A percentile compares a stretch with the other conserved stretches of the same genome.
phyloP scores from a whole-genome alignment of 2,113 vertebrate species.

The Laterallus jamaicensis region DNA sequence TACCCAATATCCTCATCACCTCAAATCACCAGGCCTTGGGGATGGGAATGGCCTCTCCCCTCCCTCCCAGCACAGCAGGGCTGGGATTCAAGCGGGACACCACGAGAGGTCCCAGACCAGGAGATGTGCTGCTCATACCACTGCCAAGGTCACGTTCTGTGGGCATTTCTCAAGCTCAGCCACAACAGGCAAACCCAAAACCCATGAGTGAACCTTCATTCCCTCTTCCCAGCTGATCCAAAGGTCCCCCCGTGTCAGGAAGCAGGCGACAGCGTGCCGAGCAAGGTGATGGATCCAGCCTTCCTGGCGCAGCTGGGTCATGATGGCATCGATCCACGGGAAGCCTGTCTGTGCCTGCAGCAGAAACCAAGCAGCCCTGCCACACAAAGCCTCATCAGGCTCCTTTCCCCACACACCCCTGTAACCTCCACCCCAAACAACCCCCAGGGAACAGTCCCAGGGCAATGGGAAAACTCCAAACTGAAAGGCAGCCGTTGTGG shows the following conservation, averaged over 20 bases:
- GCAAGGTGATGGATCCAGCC: slow-evolving; percentile 97
- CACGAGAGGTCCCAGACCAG: background rate
- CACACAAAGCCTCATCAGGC: slow-evolving; percentile 74
- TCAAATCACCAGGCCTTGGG: background rate
- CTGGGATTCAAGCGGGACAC: accelerated
- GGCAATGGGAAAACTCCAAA: background rate
- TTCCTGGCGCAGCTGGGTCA: slow-evolving; percentile 94
- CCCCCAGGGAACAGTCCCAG: background rate
- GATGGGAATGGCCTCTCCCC: background rate
- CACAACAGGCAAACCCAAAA: background rate
- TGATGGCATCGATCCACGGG: slow-evolving; percentile 96
- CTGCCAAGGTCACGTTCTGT: background rate
- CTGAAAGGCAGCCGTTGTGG: background rate
- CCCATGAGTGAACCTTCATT: slow-evolving; percentile 81
- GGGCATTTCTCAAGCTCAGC: background rate
- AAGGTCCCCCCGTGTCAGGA: slow-evolving; percentile 91
- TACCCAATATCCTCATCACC: background rate
- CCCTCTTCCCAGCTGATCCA: slow-evolving; percentile 98
- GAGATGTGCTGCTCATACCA: background rate
- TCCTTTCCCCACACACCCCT: background rate
- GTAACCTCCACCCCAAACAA: background rate
- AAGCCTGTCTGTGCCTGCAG: slow-evolving; percentile 86
- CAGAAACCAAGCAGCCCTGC: slow-evolving; percentile 73
- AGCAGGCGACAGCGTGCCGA: slow-evolving; percentile 91
- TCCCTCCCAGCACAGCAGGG: background rate